These are phyloP conservation scores for Zoanthus gigantus DNA, from an alignment of 92 coral and sea anemone species.

Conservation along the genomic window DNA sequence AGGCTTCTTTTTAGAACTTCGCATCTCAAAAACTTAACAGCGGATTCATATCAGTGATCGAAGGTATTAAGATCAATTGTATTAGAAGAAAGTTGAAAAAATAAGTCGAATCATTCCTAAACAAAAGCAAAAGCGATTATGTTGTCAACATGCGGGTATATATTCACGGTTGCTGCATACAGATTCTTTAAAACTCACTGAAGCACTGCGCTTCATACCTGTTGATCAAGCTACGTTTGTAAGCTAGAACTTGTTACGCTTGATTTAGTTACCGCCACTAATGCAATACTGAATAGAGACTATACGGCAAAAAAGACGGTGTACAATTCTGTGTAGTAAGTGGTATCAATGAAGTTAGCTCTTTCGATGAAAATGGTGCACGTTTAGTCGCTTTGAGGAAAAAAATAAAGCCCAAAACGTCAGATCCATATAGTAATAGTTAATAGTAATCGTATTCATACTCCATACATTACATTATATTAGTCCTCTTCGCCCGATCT, in stretches of 20 bases:
- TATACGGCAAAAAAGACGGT: no score
- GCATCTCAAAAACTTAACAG: not conserved
- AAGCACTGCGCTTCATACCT: conserved; percentile 20
- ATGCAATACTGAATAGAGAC: no score
- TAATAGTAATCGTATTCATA: no score
- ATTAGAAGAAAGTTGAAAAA: not conserved
- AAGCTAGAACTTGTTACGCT: not conserved
- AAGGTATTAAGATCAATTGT: not conserved
- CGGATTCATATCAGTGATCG: no score
- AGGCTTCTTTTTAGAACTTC: not conserved
- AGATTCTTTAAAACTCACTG: conserved; percentile 4
- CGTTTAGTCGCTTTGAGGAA: no score
- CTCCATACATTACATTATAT: no score
- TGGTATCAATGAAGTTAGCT: no score
- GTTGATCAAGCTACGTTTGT: not conserved
- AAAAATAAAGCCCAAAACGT: no score
- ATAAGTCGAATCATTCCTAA: not conserved
- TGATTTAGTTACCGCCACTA: not conserved
- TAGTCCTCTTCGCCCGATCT: no score
- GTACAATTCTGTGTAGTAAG: no score
- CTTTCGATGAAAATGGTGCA: no score
- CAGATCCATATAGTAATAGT: no score
- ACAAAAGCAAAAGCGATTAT: not conserved
- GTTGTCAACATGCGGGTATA: not conserved
- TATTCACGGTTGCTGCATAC: conserved; percentile 31